Percentiles rank a stretch among this genome's conserved stretches.
phyloP scores from a whole-genome alignment of 1,140 invertebrate species.

The Cardiocondyla obscurior region DNA sequence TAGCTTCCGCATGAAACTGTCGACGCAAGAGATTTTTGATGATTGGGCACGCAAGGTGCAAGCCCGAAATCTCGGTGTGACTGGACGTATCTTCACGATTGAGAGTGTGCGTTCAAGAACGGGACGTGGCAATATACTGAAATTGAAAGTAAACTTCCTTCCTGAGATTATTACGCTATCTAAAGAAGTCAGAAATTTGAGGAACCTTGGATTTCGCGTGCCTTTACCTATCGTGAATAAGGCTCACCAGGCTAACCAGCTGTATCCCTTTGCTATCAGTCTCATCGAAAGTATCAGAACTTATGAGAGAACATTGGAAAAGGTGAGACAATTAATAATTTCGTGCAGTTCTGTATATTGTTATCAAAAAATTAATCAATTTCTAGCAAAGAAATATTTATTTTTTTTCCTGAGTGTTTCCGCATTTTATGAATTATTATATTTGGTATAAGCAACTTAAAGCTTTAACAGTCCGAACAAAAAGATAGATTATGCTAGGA shows the following conservation, averaged over 20 bases:
- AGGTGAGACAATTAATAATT: conserved; percentile 86
- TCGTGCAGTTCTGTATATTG: background rate
- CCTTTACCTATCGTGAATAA: conserved; percentile 99
- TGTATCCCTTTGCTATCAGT: conserved; percentile 99
- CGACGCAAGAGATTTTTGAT: conserved; percentile 98
- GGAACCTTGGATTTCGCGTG: conserved; percentile 97
- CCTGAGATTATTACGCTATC: conserved; percentile 99
- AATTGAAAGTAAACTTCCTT: conserved; percentile 98
- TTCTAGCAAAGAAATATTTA: conserved; percentile 74
- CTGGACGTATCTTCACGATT: conserved; percentile 97
- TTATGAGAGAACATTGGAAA: conserved; percentile 98
- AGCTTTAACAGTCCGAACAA: conserved; percentile 48
- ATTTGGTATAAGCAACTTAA: conserved; percentile 47
- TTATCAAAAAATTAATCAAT: conserved; percentile 31
- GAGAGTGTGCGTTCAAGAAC: conserved; percentile 93
- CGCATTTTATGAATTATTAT: conserved; percentile 40
- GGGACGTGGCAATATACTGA: conserved; percentile 94
- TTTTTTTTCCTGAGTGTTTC: conserved; percentile 80
- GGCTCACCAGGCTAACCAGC: conserved; percentile 98
- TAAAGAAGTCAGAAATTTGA: conserved; percentile 99
- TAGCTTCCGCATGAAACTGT: conserved; percentile 97
- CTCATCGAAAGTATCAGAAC: conserved; percentile 98
- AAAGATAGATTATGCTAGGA: conserved; percentile 68
- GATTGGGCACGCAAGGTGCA: conserved; percentile 98
- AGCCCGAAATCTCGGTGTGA: conserved; percentile 96